Evolutionary conservation across 2,113 vertebrate genomes (phyloP), one percentile per base, ranked within the genome.

Genomic region (Pavo muticus): DNA sequence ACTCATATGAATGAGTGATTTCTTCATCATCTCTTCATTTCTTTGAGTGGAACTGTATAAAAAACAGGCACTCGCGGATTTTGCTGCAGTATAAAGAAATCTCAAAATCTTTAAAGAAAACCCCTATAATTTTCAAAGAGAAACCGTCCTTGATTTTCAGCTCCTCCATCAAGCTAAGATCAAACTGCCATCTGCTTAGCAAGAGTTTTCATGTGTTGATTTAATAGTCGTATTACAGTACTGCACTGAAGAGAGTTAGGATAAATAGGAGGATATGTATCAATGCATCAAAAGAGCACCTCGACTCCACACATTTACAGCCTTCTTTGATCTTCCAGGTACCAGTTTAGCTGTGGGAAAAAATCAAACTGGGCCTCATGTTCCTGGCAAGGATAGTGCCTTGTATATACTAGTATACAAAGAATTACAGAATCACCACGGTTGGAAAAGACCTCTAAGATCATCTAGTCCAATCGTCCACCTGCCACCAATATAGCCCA

Each of bases 331-430:
- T 64, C 72, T 88, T 91, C 5, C 29, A 80, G 37, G 27, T 42
- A 72, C 6, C 14, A 44, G 11, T 64, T 48, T 35, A 75, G 7
- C 20, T 84, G 6, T 72, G 30, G 54, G 20, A 57, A 86, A 88
- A 57, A 27, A 40, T 61, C 75, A 52, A 87, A 73, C 14, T 39
- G 39, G 11, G 68, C 5, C 4, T 76, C 35, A 30, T 44, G 50
- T 27, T 88, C 14, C 59, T 78, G 61, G 40, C 13, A 68, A 87
- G 11, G 39, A 57, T 24, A 23, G 25, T 60, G 1, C 19, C 52
- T 7, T 47, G 6, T 17, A 30, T 42, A 11, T 10, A 54, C 0
- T 11, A 67, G 0, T 67, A 17, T n/a, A 61, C 6, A 30, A 0
- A 5, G 9, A 54, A 54, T 17, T 16, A 29, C 27, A 54, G 52